phyloP scores from a whole-genome alignment of 2,797 vertebrate species.

The Sciurus carolinensis region DNA sequence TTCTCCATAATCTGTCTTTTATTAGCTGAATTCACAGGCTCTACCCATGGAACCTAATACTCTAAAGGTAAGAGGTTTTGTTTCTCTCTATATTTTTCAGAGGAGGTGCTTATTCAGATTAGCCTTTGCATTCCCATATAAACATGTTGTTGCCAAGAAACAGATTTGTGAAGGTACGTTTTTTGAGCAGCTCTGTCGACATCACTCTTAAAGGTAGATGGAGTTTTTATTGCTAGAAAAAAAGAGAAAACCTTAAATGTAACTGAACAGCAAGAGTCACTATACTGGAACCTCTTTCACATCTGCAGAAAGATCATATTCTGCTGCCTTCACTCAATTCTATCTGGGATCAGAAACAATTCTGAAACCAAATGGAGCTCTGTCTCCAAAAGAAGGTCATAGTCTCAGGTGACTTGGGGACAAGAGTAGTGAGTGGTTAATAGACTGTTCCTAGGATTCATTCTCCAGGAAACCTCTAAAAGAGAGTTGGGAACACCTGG shows the following conservation, averaged over 20 bases:
- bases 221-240: background rate
- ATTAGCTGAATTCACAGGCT: background rate
- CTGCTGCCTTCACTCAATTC: background rate
- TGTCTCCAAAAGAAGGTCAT: background rate
- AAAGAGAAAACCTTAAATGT: background rate
- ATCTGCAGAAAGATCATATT: background rate
- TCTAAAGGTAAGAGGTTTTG: background rate
- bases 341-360: background rate
- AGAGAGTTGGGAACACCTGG: background rate
- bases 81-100: background rate
- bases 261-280: background rate
- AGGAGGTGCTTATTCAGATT: background rate
- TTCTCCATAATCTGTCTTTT: background rate
- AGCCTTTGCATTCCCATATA: background rate
- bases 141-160: background rate
- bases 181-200: background rate
- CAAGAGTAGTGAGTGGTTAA: background rate
- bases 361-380: background rate
- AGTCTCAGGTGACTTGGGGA: background rate
- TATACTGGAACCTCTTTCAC: background rate
- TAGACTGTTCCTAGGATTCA: background rate
- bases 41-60: background rate
- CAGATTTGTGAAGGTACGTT: slow-evolving; percentile 6
- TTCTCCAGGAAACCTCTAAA: background rate
- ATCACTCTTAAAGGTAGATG: slow-evolving; percentile 32